Evolutionary conservation across 2,797 vertebrate genomes (phyloP).

Genomic region (Pitangus sulphuratus): DNA sequence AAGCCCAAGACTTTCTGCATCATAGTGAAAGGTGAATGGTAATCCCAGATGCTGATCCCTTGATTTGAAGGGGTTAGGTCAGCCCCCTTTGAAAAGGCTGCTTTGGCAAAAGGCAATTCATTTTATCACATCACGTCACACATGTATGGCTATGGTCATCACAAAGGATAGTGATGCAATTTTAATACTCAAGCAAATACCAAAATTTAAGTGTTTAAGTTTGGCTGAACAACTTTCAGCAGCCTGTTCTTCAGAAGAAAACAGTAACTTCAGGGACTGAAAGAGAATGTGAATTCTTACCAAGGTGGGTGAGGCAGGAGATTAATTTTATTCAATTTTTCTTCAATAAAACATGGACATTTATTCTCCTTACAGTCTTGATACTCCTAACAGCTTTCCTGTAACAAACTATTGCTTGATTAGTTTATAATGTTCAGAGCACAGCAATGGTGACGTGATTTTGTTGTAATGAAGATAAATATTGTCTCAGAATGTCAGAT

Average conservation of each 20-base stretch:
- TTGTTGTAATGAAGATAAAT: constrained; percentile 16
- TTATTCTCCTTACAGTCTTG: background rate
- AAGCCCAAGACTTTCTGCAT: background rate
- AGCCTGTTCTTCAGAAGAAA: background rate
- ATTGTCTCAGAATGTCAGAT: background rate
- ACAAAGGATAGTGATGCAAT: background rate
- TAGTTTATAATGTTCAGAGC: background rate
- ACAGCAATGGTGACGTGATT: background rate
- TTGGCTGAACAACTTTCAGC: background rate
- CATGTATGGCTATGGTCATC: background rate
- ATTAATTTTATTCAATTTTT: background rate
- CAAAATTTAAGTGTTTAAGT: background rate
- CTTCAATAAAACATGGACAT: background rate
- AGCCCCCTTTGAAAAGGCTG: background rate
- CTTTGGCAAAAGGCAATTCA: background rate
- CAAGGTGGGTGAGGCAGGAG: background rate
- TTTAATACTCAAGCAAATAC: background rate
- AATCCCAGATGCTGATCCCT: background rate
- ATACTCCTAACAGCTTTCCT: background rate
- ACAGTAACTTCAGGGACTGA: background rate
- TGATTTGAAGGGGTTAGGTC: background rate
- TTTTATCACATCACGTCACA: background rate
- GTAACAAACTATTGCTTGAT: constrained; percentile 10
- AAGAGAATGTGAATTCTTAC: background rate
- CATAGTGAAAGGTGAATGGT: background rate